Percentiles rank a stretch among this genome's conserved stretches.
Conservation (phyloP, 2,888 invertebrate genomes). For the Sympetrum striolatum region DNA sequence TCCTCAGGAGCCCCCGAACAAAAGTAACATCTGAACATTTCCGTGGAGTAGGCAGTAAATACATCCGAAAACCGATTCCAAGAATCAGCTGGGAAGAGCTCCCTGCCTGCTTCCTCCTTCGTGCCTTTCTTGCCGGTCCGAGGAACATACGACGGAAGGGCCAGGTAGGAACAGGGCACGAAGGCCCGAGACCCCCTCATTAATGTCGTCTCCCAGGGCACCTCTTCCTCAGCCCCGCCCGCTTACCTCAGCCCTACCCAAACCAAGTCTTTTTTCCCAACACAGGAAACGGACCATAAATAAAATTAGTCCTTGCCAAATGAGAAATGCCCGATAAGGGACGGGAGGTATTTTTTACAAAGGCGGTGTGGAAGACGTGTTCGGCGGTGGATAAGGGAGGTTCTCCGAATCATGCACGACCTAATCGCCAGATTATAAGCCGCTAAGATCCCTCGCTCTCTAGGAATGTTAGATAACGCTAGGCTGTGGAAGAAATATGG, state of each 20-base stretch:
- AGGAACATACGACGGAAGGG: neutral
- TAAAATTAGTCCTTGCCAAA: slow-evolving; percentile 31
- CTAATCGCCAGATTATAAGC: too few species aligned
- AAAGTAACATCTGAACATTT: neutral
- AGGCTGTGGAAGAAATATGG: too few species aligned
- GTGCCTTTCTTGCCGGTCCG: neutral
- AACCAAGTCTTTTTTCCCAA: neutral
- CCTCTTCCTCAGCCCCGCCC: neutral
- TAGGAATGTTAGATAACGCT: too few species aligned
- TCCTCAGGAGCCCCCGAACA: too few species aligned
- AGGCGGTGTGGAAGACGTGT: neutral
- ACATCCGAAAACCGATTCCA: neutral
- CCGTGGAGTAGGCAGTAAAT: neutral
- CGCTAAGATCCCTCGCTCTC: too few species aligned
- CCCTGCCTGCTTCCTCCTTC: neutral
- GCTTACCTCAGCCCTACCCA: too few species aligned
- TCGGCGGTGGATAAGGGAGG: neutral
- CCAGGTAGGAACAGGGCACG: neutral
- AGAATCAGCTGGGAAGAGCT: neutral
- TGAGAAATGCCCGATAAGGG: slow-evolving; percentile 29
- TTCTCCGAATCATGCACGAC: too few species aligned
- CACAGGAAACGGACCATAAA: slow-evolving; percentile 24
- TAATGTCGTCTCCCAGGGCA: neutral
- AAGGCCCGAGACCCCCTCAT: neutral
- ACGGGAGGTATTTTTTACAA: neutral